Conservation (phyloP, 2,113 vertebrate species). For the Hiodon alosoides region DNA sequence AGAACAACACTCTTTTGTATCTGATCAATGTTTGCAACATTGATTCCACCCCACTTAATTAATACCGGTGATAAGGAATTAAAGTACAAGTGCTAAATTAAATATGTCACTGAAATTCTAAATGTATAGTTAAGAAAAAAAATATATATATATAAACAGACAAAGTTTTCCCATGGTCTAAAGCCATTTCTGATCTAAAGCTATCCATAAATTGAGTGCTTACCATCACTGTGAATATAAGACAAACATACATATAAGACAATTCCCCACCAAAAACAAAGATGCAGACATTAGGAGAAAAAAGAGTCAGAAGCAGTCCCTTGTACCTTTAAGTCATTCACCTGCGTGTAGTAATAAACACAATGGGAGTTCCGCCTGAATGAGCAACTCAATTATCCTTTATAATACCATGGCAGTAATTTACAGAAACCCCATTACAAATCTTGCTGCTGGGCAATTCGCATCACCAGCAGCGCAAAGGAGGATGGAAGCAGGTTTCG, state of each 20-base stretch:
- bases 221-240: constrained; percentile 52
- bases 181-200: too few species aligned
- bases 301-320: constrained; percentile 43
- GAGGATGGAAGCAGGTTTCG: constrained; percentile 24
- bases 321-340: constrained; percentile 57
- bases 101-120: neutral
- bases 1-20: neutral
- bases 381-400: constrained; percentile 77
- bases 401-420: constrained; percentile 67
- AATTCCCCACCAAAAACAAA: constrained; percentile 50
- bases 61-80: neutral
- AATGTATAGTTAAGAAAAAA: neutral
- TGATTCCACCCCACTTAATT: neutral
- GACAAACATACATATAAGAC: constrained; percentile 42
- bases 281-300: constrained; percentile 53
- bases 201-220: constrained; percentile 32
- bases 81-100: neutral
- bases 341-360: constrained; percentile 68
- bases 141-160: neutral
- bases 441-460: constrained; percentile 56
- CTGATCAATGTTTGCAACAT: constrained; percentile 5
- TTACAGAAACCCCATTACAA: constrained; percentile 71
- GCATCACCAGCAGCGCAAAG: constrained; percentile 46
- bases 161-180: too few species aligned
- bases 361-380: constrained; percentile 68